Evolutionary conservation across 2,113 vertebrate species (phyloP).

Genomic region (Atlantisia rogersi): DNA sequence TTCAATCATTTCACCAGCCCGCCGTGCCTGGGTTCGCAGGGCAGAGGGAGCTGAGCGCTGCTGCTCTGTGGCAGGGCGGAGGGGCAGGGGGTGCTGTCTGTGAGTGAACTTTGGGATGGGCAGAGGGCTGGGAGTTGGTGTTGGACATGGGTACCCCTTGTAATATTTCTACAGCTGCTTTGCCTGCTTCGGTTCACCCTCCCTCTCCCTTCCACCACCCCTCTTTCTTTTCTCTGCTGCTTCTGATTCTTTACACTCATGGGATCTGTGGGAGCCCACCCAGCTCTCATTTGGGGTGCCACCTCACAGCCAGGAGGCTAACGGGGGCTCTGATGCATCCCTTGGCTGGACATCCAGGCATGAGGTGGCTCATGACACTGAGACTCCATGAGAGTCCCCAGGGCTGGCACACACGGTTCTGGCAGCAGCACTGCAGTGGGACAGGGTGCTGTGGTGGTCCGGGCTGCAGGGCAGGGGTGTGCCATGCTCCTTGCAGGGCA

Average conservation of each 20-base stretch:
- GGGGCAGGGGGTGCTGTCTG: neutral
- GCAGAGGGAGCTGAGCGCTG: neutral
- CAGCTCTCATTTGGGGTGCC: fast-evolving
- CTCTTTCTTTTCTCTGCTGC: neutral
- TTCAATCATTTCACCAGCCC: neutral
- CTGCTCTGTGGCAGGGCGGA: neutral
- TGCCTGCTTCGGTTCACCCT: neutral
- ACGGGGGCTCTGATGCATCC: fast-evolving
- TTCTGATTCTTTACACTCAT: neutral
- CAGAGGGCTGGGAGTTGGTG: neutral
- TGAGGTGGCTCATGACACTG: neutral
- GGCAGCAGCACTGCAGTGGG: neutral
- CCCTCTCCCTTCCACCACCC: neutral
- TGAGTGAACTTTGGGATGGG: neutral
- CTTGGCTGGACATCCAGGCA: neutral
- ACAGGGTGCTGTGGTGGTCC: neutral
- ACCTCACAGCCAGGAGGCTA: neutral
- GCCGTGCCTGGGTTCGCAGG: neutral
- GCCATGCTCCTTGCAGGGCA: fast-evolving
- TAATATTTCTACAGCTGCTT: neutral
- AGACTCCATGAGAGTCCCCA: fast-evolving
- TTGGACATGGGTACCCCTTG: neutral
- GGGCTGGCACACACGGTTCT: fast-evolving
- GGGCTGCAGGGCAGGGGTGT: neutral
- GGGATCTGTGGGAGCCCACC: neutral